Evolutionary conservation across 2,888 invertebrate genomes (phyloP).

Genomic region (Diploptera punctata): DNA sequence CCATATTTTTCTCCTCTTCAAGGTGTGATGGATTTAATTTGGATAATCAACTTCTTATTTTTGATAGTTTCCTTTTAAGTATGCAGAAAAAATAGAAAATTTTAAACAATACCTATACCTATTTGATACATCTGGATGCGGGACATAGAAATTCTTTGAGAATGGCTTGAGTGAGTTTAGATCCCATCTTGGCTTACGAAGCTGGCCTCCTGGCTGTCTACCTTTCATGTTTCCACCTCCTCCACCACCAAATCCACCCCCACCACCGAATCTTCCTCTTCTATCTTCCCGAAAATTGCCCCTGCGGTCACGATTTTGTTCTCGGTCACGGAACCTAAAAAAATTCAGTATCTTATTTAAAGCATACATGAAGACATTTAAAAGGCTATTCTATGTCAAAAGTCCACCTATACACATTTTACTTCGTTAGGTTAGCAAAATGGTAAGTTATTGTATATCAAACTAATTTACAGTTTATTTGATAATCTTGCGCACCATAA

Average conservation of each 20-base stretch:
- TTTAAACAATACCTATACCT: too few relatives aligned
- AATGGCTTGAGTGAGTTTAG: slow-evolving; percentile 76
- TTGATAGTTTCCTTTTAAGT: too few relatives aligned
- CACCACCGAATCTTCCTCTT: slow-evolving; percentile 30
- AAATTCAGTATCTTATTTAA: not conserved
- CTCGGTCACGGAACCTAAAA: slow-evolving; percentile 36
- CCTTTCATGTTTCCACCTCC: slow-evolving; percentile 44
- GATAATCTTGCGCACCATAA: too few relatives aligned
- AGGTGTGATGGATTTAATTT: too few relatives aligned
- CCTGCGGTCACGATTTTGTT: slow-evolving; percentile 29
- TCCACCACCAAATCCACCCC: slow-evolving; percentile 24
- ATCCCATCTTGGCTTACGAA: slow-evolving; percentile 88
- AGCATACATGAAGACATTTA: not conserved
- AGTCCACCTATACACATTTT: not conserved
- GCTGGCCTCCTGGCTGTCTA: slow-evolving; percentile 52
- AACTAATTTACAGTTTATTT: too few relatives aligned
- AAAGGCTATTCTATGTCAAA: not conserved
- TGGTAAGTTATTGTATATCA: too few relatives aligned
- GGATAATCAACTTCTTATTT: too few relatives aligned
- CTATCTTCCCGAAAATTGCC: slow-evolving; percentile 33
- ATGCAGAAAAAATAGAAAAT: too few relatives aligned
- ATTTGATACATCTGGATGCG: slow-evolving; percentile 74
- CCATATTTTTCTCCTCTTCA: too few relatives aligned
- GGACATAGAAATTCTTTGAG: slow-evolving; percentile 90
- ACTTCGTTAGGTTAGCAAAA: too few relatives aligned